Percentiles rank a stretch among this genome's conserved stretches.
These are phyloP conservation scores for Dasypolia templi DNA, from an alignment of 2,888 invertebrate genomes.

Conservation along the genomic window DNA sequence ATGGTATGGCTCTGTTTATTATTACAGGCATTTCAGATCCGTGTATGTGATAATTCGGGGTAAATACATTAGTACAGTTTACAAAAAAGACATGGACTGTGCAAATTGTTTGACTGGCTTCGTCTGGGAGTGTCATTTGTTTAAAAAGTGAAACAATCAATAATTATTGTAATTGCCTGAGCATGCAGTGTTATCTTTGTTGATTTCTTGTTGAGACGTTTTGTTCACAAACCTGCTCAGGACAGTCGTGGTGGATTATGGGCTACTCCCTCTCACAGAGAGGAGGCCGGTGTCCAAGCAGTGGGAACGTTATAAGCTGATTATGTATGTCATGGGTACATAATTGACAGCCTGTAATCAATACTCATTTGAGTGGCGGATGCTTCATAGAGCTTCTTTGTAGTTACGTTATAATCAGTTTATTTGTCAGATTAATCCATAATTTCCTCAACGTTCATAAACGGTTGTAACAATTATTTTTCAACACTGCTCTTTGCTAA, in stretches of 20 bases:
- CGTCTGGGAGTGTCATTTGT: neutral
- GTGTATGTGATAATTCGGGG: slow-evolving; percentile 6
- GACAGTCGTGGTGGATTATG: neutral
- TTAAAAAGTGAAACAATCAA: neutral
- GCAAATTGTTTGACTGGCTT: neutral
- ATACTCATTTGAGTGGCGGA: neutral
- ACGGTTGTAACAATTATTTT: neutral
- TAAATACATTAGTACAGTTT: neutral
- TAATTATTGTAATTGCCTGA: neutral
- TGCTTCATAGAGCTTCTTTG: neutral
- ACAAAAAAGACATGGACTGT: neutral
- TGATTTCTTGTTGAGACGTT: neutral
- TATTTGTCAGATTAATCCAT: neutral
- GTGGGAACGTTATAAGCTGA: neutral
- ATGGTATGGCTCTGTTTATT: slow-evolving; percentile 47
- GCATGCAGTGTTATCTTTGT: no score
- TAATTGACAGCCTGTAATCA: neutral
- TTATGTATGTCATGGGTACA: neutral
- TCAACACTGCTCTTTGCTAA: neutral
- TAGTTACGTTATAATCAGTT: neutral
- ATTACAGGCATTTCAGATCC: slow-evolving; percentile 12
- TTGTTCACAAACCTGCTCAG: neutral
- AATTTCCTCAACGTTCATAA: neutral
- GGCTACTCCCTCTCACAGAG: neutral
- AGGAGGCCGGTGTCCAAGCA: neutral